phyloP scores from a whole-genome alignment of 2,888 invertebrate genomes.

The Mythimna lalbum region DNA sequence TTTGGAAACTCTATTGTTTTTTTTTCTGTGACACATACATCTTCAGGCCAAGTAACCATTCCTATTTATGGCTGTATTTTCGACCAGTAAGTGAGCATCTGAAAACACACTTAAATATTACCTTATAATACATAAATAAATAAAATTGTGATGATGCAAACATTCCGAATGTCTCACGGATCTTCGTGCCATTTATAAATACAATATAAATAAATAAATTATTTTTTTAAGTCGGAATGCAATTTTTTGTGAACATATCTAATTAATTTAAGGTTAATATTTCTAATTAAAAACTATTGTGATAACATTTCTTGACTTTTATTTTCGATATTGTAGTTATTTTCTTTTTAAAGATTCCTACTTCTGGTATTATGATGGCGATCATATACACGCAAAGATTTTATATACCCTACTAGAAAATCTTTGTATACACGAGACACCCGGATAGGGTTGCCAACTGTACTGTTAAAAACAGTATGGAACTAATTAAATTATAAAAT shows the following conservation, averaged over 20 bases:
- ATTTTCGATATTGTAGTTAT: neutral
- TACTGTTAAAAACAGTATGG: no score
- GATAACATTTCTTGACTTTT: conserved; percentile 48
- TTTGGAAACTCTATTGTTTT: no score
- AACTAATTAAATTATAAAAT: no score
- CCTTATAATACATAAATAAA: conserved; percentile 27
- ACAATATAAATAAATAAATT: conserved; percentile 35
- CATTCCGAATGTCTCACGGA: conserved; percentile 77
- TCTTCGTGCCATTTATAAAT: conserved; percentile 68
- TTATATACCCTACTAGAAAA: no score
- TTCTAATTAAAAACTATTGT: conserved; percentile 61
- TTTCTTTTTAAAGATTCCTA: no score
- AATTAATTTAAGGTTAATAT: conserved; percentile 27
- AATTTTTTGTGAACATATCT: conserved; percentile 48
- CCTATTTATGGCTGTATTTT: neutral
- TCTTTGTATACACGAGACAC: no score
- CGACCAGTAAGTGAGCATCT: neutral
- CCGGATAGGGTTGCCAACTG: no score
- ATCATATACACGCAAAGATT: no score
- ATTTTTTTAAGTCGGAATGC: conserved; percentile 47
- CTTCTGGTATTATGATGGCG: no score
- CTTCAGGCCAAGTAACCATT: no score
- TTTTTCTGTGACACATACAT: neutral
- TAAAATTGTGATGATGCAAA: conserved; percentile 70
- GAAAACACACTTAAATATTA: conserved; percentile 37